These are phyloP conservation scores for Lycocorax pyrrhopterus DNA, from an alignment of 2,113 vertebrate species.

Conservation along the genomic window DNA sequence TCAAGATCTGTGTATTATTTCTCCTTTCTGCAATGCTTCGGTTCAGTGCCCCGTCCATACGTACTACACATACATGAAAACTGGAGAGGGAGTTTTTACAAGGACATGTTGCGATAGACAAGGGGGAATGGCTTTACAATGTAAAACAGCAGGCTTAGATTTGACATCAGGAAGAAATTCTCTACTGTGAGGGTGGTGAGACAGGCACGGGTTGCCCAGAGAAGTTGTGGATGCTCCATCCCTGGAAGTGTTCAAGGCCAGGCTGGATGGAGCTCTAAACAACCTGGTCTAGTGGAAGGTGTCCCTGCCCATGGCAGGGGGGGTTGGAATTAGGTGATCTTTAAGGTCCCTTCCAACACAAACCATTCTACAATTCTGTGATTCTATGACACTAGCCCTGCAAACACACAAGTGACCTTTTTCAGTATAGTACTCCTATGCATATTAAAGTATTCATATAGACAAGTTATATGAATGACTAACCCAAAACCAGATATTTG, in stretches of 20 bases:
- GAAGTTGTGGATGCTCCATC: background rate
- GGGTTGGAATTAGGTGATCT: background rate
- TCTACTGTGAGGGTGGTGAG: background rate
- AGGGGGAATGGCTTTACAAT: background rate
- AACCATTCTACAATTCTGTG: background rate
- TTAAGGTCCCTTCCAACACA: background rate
- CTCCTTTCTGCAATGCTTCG: background rate
- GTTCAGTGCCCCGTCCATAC: background rate
- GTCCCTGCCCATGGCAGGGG: background rate
- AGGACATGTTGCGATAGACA: background rate
- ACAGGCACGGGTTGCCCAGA: background rate
- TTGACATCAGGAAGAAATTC: background rate
- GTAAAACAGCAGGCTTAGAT: background rate
- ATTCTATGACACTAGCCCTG: background rate
- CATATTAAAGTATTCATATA: background rate
- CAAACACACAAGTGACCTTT: background rate
- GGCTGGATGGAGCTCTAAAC: background rate
- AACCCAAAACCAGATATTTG: background rate
- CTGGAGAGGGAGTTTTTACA: background rate
- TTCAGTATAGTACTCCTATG: background rate
- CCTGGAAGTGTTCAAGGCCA: background rate
- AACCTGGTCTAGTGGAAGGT: background rate
- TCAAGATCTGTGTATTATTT: background rate
- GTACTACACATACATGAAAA: background rate
- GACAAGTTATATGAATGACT: background rate